phyloP scores from a whole-genome alignment of 1,140 invertebrate genomes.

The Drosophila gunungcola region DNA sequence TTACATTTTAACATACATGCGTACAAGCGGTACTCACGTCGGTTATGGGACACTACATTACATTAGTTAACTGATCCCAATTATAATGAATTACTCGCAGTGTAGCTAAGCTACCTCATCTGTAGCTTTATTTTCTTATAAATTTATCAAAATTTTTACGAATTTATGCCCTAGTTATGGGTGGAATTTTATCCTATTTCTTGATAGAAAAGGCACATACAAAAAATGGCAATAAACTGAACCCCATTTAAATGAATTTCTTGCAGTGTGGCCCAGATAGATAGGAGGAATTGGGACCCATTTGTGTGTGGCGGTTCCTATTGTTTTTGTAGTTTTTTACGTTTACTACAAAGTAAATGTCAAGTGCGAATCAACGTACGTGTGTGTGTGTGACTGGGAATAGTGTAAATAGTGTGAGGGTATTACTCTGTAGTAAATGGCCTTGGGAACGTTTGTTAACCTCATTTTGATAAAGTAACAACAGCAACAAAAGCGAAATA shows the following conservation, averaged over 20 bases:
- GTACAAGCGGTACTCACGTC: too few relatives aligned
- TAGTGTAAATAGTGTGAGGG: slow-evolving; percentile 43
- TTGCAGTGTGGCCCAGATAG: slow-evolving; percentile 28
- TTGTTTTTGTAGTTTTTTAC: slow-evolving; percentile 50
- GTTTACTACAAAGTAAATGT: slow-evolving; percentile 80
- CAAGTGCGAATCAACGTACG: slow-evolving; percentile 70
- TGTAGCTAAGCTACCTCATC: too few relatives aligned
- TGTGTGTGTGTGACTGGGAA: slow-evolving; percentile 40
- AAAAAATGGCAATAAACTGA: too few relatives aligned
- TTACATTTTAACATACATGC: too few relatives aligned
- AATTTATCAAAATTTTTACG: too few relatives aligned
- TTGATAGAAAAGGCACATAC: too few relatives aligned
- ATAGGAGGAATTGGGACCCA: slow-evolving; percentile 28
- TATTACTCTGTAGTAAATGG: slow-evolving; percentile 64
- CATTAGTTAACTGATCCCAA: too few relatives aligned
- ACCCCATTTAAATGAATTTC: background rate
- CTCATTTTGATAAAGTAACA: slow-evolving; percentile 75
- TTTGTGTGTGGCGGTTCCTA: slow-evolving; percentile 15
- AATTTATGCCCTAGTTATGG: too few relatives aligned
- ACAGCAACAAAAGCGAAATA: slow-evolving; percentile 40
- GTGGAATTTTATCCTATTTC: too few relatives aligned
- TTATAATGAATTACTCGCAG: too few relatives aligned
- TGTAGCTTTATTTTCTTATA: too few relatives aligned
- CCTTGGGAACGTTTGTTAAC: slow-evolving; percentile 82
- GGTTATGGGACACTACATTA: too few relatives aligned